Evolutionary conservation across 2,797 vertebrate species (phyloP).

Genomic region (Lutjanus campechanus): DNA sequence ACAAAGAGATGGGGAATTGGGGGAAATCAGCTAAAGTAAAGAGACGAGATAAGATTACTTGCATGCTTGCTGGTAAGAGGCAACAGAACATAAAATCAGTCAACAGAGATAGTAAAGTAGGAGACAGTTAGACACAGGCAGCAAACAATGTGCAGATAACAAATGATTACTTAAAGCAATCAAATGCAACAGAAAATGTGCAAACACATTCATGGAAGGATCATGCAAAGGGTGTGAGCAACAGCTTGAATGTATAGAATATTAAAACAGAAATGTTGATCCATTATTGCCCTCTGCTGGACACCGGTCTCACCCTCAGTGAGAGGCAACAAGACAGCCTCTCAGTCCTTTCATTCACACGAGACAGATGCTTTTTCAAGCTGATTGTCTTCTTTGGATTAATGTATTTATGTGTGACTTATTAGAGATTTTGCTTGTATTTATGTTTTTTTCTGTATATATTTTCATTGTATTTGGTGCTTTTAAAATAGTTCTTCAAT

Average conservation of each 20-base stretch:
- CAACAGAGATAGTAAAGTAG: background rate
- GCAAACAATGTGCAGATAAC: background rate
- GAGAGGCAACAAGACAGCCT: slow-evolving; percentile 9
- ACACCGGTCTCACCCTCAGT: slow-evolving; percentile 8
- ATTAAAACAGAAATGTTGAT: slow-evolving; percentile 43
- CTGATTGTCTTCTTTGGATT: background rate
- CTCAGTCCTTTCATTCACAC: background rate
- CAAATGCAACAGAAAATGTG: background rate
- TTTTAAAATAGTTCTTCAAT: background rate
- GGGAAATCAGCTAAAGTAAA: background rate
- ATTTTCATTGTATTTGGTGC: background rate
- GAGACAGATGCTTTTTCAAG: too few species aligned
- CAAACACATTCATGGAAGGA: background rate
- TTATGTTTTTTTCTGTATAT: background rate
- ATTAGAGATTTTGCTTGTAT: background rate
- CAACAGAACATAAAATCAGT: background rate
- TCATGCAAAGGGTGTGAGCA: background rate
- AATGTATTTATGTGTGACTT: background rate
- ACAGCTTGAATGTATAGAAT: background rate
- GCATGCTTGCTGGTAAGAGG: background rate
- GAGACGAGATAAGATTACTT: background rate
- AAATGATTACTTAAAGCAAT: background rate
- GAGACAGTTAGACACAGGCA: background rate
- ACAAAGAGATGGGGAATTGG: background rate
- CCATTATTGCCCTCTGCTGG: slow-evolving; percentile 80